phyloP scores from a whole-genome alignment of 2,113 vertebrate species.

The Stigmatopora nigra region DNA sequence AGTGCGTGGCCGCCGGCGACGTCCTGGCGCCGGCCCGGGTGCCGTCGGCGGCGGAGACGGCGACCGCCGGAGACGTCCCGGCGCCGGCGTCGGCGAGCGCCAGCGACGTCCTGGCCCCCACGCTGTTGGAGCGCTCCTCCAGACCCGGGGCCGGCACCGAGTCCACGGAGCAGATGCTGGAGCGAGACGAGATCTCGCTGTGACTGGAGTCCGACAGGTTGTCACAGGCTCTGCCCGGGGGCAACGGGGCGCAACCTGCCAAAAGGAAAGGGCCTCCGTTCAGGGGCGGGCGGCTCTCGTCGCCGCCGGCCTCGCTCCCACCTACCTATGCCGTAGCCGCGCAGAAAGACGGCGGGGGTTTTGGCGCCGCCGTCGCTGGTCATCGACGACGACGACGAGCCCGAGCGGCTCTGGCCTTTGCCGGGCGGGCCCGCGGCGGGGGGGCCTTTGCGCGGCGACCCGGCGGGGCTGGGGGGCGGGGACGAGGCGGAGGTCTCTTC shows the following conservation, averaged over 20 bases:
- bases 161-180: slow-evolving; percentile 90
- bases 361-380: slow-evolving; percentile 81
- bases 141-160: slow-evolving; percentile 72
- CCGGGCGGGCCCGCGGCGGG: slow-evolving; percentile 81
- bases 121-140: slow-evolving; percentile 68
- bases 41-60: slow-evolving; percentile 53
- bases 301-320: too few species aligned
- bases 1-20: slow-evolving; percentile 48
- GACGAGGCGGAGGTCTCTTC: slow-evolving; percentile 82
- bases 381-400: slow-evolving; percentile 76
- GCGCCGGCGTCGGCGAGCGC: slow-evolving; percentile 32
- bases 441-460: slow-evolving; percentile 81
- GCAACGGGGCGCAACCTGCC: slow-evolving; percentile 76
- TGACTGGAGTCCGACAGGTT: slow-evolving; percentile 90
- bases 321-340: slow-evolving; percentile 93
- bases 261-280: slow-evolving; percentile 9
- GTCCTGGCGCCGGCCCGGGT: slow-evolving; percentile 51
- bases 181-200: slow-evolving; percentile 92
- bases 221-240: slow-evolving; percentile 77
- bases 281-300: too few species aligned
- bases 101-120: slow-evolving; percentile 43
- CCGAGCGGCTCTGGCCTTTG: slow-evolving; percentile 74
- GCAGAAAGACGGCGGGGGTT: slow-evolving; percentile 67
- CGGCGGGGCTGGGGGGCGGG: slow-evolving; percentile 83
- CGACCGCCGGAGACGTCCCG: neutral